Evolutionary conservation across 2,888 invertebrate genomes (phyloP).

Genomic region (Drosophila testacea): DNA sequence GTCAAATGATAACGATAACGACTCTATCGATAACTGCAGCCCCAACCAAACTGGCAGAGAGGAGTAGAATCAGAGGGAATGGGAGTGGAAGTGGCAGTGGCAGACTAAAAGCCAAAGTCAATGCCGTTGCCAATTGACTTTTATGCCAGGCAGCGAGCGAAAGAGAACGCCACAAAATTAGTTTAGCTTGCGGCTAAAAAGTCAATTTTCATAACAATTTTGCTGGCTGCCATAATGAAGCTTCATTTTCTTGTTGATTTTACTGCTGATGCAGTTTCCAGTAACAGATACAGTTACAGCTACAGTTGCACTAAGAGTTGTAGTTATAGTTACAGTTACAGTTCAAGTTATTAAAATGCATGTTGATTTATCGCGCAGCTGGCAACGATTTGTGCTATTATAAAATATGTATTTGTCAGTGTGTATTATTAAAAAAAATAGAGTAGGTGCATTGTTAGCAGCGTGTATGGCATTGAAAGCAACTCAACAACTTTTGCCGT

Average conservation of each 20-base stretch:
- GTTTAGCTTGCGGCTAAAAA: constrained; percentile 72
- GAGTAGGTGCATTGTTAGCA: constrained; percentile 49
- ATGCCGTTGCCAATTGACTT: constrained; percentile 64
- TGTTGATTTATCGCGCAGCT: constrained; percentile 71
- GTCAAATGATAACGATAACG: constrained; percentile 75
- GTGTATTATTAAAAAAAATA: constrained; percentile 54
- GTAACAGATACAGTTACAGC: neutral
- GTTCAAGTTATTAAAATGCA: constrained; percentile 64
- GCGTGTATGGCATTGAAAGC: constrained; percentile 67
- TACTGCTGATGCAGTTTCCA: constrained; percentile 37
- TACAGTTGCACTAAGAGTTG: neutral
- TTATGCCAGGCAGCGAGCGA: constrained; percentile 49
- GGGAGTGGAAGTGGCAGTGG: neutral
- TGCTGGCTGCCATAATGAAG: constrained; percentile 71
- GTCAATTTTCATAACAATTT: constrained; percentile 80
- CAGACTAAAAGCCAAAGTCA: constrained; percentile 32
- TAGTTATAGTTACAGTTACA: constrained; percentile 19
- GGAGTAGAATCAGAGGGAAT: no score
- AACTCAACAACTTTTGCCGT: constrained; percentile 43
- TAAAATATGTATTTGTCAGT: constrained; percentile 70
- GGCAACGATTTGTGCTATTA: constrained; percentile 56
- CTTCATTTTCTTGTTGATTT: constrained; percentile 66
- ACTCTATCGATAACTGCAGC: constrained; percentile 51
- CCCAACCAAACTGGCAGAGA: constrained; percentile 7
- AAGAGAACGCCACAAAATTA: constrained; percentile 61